Evolutionary conservation across 2,113 vertebrate species (phyloP).

Genomic region (Gymnogyps californianus): DNA sequence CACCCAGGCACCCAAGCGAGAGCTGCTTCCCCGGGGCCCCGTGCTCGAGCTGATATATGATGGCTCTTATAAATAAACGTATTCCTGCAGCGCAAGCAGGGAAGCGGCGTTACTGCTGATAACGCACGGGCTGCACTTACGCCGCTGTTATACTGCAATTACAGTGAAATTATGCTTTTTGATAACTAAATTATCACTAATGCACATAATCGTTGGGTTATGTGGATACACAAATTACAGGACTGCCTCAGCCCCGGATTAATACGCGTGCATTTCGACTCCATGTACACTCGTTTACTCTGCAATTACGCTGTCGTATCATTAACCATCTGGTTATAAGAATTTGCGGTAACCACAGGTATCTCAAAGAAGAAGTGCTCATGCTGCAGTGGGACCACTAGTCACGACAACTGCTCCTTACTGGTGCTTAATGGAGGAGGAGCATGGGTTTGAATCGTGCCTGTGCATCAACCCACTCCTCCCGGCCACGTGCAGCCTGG

Average conservation of each 20-base stretch:
- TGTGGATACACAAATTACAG: constrained; percentile 42
- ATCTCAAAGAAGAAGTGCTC: neutral
- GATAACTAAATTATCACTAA: constrained; percentile 55
- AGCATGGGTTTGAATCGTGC: accelerated
- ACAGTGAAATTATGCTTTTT: neutral
- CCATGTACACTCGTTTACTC: neutral
- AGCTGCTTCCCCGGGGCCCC: accelerated
- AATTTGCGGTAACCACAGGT: neutral
- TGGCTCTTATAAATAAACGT: accelerated
- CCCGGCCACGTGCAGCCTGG: accelerated
- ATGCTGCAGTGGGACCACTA: neutral
- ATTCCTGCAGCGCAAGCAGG: neutral
- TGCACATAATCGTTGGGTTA: constrained; percentile 26
- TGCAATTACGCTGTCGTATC: neutral
- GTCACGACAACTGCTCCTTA: neutral
- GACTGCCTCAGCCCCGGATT: neutral
- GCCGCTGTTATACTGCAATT: neutral
- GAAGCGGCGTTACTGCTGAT: neutral
- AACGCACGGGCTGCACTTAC: neutral
- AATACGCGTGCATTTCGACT: neutral
- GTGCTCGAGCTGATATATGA: accelerated
- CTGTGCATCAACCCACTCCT: neutral
- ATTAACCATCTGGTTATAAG: neutral
- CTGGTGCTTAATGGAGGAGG: neutral
- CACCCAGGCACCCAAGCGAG: neutral